These are phyloP conservation scores for Microcebus griseorufus DNA, from an alignment of 2,113 vertebrate species.

Conservation along the genomic window DNA sequence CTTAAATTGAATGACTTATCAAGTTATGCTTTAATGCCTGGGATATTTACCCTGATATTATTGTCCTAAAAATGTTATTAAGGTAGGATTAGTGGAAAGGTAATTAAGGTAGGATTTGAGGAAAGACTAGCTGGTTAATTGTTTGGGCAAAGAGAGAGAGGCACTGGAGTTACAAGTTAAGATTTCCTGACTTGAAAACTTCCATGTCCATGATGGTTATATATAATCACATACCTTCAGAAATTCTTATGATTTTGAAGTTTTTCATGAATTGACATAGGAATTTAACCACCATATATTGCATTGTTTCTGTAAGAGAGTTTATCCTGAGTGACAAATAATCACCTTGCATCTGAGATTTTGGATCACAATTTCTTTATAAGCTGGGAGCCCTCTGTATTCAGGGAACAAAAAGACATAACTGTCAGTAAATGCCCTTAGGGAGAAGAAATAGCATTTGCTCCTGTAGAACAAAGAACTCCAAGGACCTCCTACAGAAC, in stretches of 20 bases:
- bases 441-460: background rate
- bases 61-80: background rate
- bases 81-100: background rate
- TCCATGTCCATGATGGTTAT: background rate
- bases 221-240: background rate
- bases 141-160: background rate
- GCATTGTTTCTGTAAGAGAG: background rate
- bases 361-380: background rate
- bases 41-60: background rate
- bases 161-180: background rate
- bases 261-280: background rate
- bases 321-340: slow-evolving; percentile 20
- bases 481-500: background rate
- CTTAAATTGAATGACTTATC: background rate
- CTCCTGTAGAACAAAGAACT: background rate
- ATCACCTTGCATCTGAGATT: background rate
- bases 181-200: background rate
- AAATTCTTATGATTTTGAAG: background rate
- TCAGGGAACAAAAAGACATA: background rate
- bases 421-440: background rate
- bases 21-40: background rate
- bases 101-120: background rate
- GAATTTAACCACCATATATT: background rate
- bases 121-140: background rate
- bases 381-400: background rate